These are phyloP conservation scores for Archips xylosteana DNA, from an alignment of 2,888 invertebrate species.

Conservation along the genomic window DNA sequence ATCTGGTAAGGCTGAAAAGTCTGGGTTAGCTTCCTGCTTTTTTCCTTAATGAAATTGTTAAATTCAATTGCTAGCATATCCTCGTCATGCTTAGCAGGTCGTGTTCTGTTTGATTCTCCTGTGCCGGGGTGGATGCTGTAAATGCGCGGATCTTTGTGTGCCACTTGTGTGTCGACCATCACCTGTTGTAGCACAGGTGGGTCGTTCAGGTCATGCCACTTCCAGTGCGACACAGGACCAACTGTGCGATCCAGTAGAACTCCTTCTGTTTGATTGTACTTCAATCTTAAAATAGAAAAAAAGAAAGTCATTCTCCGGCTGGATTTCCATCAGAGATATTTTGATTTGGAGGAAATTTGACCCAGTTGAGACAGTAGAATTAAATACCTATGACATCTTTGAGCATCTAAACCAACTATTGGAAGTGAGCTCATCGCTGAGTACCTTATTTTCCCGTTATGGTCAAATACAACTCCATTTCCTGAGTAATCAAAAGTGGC, in stretches of 20 bases:
- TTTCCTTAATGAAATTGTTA: slow-evolving; percentile 77
- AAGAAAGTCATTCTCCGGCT: not conserved
- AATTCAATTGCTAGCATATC: slow-evolving; percentile 79
- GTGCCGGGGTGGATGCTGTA: slow-evolving; percentile 57
- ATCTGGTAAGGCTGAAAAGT: slow-evolving; percentile 77
- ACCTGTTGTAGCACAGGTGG: slow-evolving; percentile 77
- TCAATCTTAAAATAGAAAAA: slow-evolving; percentile 57
- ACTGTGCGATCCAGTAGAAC: slow-evolving; percentile 70
- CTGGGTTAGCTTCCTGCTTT: slow-evolving; percentile 69
- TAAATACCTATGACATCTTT: not conserved
- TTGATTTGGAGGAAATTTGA: no score
- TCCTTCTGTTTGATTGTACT: slow-evolving; percentile 82
- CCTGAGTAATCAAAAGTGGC: slow-evolving; percentile 77
- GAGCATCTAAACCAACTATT: not conserved
- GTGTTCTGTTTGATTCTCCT: slow-evolving; percentile 49
- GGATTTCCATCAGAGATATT: no score
- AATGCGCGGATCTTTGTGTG: slow-evolving; percentile 74
- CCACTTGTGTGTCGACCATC: slow-evolving; percentile 76
- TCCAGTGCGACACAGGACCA: slow-evolving; percentile 77
- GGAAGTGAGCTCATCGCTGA: slow-evolving; percentile 65
- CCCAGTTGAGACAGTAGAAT: no score
- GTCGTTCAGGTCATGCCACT: slow-evolving; percentile 79
- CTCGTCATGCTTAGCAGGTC: slow-evolving; percentile 62
- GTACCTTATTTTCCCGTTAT: slow-evolving; percentile 75
- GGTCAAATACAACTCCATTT: slow-evolving; percentile 78